Evolutionary conservation across 2,888 invertebrate species (phyloP).

Genomic region (Exephanes ischioxanthus): DNA sequence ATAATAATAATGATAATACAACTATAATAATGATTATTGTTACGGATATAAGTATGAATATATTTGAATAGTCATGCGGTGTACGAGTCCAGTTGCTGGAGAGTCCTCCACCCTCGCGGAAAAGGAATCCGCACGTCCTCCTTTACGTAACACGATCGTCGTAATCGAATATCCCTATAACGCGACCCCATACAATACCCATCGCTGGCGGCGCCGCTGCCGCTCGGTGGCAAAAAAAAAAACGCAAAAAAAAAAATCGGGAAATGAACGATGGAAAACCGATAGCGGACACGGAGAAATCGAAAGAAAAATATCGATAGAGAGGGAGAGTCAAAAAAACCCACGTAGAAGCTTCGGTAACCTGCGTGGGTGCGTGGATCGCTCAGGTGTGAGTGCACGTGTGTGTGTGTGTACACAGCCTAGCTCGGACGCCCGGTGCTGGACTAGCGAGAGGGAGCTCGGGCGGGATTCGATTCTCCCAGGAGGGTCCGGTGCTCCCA

Average conservation of each 20-base stretch:
- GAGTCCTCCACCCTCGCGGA: conserved; percentile 41
- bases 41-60: background rate
- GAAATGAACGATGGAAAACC: conserved; percentile 58
- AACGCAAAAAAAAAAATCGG: conserved; percentile 48
- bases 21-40: background rate
- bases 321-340: conserved; percentile 32
- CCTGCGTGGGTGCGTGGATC: conserved; percentile 53
- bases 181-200: conserved; percentile 41
- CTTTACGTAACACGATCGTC: conserved; percentile 63
- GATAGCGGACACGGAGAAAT: conserved; percentile 47
- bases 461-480: background rate
- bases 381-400: conserved; percentile 9
- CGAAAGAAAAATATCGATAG: conserved; percentile 53
- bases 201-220: conserved; percentile 14
- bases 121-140: conserved; percentile 39
- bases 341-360: conserved; percentile 34
- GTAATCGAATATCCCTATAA: conserved; percentile 67
- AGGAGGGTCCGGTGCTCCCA: conserved; percentile 49
- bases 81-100: conserved; percentile 36
- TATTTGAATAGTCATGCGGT: background rate
- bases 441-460: conserved; percentile 46
- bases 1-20: too few relatives aligned
- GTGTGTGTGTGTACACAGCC: conserved; percentile 15
- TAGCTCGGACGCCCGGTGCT: conserved; percentile 43
- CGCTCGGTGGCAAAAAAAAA: conserved; percentile 29